These are phyloP conservation scores for Oxyscelio sp. DNA, from an alignment of 2,888 invertebrate species.

Conservation along the genomic window DNA sequence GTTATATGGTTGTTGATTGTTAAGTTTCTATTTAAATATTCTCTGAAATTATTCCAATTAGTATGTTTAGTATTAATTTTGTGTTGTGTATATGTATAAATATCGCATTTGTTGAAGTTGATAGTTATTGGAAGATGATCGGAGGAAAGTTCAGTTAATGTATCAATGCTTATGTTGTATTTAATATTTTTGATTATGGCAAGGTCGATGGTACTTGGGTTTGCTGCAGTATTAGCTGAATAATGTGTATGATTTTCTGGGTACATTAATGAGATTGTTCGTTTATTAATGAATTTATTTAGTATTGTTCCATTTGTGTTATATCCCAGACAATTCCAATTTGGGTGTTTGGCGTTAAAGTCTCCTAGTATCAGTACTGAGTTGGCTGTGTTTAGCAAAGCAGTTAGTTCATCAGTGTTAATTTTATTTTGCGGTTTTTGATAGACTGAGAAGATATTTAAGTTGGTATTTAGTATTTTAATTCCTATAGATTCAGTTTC, in stretches of 20 bases:
- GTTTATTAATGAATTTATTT: slow-evolving; percentile 27
- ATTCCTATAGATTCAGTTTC: neutral
- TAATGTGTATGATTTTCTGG: slow-evolving; percentile 16
- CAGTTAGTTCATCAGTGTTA: neutral
- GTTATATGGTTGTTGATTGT: no score
- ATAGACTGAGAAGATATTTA: neutral
- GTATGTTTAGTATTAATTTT: no score
- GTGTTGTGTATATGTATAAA: no score
- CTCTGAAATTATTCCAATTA: no score
- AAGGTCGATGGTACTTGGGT: slow-evolving; percentile 16
- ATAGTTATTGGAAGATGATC: slow-evolving; percentile 72
- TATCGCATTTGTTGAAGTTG: neutral
- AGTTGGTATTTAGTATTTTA: neutral
- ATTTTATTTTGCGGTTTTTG: neutral
- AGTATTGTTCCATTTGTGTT: slow-evolving; percentile 61
- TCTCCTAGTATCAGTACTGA: slow-evolving; percentile 54
- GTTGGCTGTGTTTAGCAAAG: neutral
- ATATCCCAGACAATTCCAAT: slow-evolving; percentile 48
- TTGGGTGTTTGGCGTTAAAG: slow-evolving; percentile 67
- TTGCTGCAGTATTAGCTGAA: neutral
- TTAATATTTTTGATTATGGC: slow-evolving; percentile 32
- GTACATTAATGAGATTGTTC: slow-evolving; percentile 23
- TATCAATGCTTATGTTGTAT: slow-evolving; percentile 4
- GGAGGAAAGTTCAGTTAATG: slow-evolving; percentile 57
- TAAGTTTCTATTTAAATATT: no score